Evolutionary conservation across 2,797 vertebrate genomes (phyloP), one percentile per base, ranked within the genome.

Genomic region (Intellagama lesueurii): DNA sequence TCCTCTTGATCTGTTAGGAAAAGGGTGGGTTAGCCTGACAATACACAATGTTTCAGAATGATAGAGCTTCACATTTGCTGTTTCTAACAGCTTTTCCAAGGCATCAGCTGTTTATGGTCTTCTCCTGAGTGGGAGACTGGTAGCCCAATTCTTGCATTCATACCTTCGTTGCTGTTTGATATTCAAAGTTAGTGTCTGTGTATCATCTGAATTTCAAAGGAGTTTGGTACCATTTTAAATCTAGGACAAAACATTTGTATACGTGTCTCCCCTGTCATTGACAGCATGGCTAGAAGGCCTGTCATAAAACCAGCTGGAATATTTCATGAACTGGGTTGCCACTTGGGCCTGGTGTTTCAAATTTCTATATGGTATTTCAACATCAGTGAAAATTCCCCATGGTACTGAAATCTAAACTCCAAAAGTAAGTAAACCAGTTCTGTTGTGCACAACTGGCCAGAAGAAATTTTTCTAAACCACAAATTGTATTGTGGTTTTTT

Each of bases 41-140:
- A 87, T 92, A 70, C 85, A 91, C 83, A 4, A 0, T 89, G 81
- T 19, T 82, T 40, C 77, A 81, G 81, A 68, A 64, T 7, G 60
- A 60, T 16, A 9, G 70, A 0, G 52, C 81, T 5, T 76, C 70
- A 82, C 11, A 7, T 86, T 79, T 88, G 78, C 73, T 88, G 24
- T 69, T 89, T 93, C 85, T 87, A 88, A 24, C n/a, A 89, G 9
- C 69, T 64, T 68, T 82, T 90, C 72, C 19, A 86, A 87, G 75
- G 75, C 32, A 89, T 30, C 73, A 85, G 44, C 66, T 88, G 40
- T 88, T 79, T 82, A 85, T 91, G 75, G 69, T 44, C 73, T 79
- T 30, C 44, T 81, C 86, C 79, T 78, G 35, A 49, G 32, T 83
- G 87, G 40, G 32, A 79, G n/a, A 56, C 1, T 24, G 52, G 22